Evolutionary conservation across 2,797 vertebrate species (phyloP).

Genomic region (Danio tinwini): DNA sequence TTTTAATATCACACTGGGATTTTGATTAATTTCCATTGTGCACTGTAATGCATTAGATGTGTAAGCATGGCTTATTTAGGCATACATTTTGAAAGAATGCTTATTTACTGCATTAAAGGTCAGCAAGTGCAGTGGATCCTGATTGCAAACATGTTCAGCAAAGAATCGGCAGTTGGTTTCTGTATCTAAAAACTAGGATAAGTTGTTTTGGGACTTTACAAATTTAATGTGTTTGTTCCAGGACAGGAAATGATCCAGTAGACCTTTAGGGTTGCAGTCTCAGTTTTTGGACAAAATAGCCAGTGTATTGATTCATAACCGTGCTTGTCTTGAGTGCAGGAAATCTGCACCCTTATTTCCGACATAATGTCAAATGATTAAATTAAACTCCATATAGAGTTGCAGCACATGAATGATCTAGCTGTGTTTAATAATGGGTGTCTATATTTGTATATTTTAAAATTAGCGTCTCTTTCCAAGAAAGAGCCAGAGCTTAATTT

Average conservation of each 20-base stretch:
- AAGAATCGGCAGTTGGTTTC: constrained; percentile 1
- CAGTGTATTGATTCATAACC: constrained; percentile 41
- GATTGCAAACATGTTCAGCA: background rate
- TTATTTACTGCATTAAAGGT: background rate
- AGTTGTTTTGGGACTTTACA: too few species aligned
- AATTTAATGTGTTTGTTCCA: background rate
- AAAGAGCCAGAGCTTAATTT: background rate
- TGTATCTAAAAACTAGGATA: background rate
- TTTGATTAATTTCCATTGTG: constrained; percentile 16
- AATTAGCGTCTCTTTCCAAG: constrained; percentile 12
- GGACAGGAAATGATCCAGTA: background rate
- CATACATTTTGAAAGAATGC: background rate
- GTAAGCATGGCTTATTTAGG: background rate
- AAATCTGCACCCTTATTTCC: constrained; percentile 29
- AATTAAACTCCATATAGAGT: constrained; percentile 46
- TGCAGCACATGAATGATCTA: constrained; percentile 19
- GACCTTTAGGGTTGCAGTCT: background rate
- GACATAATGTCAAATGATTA: constrained; percentile 29
- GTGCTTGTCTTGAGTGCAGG: background rate
- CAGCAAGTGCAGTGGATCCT: background rate
- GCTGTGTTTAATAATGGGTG: background rate
- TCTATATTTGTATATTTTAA: constrained; percentile 27
- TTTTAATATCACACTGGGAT: constrained; percentile 33
- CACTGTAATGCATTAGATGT: background rate
- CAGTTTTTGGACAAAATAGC: background rate